A percentile compares a stretch with the other conserved stretches of the same genome.
phyloP scores from a whole-genome alignment of 2,888 invertebrate genomes.

The Agelastica alni region DNA sequence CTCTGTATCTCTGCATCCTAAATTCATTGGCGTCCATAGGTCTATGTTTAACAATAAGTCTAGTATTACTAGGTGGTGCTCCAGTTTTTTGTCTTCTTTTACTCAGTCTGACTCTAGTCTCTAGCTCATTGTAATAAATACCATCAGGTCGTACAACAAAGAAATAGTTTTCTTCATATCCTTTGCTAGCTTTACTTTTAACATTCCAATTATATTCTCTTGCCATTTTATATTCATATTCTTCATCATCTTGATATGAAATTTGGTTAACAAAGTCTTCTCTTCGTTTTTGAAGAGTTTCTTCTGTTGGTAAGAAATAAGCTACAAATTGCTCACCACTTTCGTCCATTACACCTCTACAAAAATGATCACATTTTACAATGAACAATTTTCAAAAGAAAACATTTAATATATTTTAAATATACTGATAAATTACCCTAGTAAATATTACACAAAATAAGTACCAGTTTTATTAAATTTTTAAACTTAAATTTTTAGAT shows the following conservation, averaged over 20 bases:
- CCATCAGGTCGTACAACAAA: slow-evolving; percentile 88
- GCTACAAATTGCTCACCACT: slow-evolving; percentile 99
- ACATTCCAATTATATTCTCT: slow-evolving; percentile 99
- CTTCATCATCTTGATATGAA: slow-evolving; percentile 85
- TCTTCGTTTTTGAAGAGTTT: slow-evolving; percentile 86
- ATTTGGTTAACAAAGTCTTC: slow-evolving; percentile 76
- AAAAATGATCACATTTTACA: no score
- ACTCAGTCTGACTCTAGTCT: slow-evolving; percentile 91
- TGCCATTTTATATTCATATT: slow-evolving; percentile 96
- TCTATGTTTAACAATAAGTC: slow-evolving; percentile 88
- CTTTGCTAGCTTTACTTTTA: slow-evolving; percentile 77
- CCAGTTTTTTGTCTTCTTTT: slow-evolving; percentile 83
- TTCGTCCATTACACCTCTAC: slow-evolving; percentile 97
- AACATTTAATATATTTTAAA: slow-evolving; percentile 1
- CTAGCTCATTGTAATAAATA: slow-evolving; percentile 93
- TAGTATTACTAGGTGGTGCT: slow-evolving; percentile 70
- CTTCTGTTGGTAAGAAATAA: slow-evolving; percentile 94
- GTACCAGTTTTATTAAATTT: no score
- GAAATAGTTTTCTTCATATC: slow-evolving; percentile 97
- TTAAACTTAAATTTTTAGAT: no score
- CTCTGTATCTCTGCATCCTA: slow-evolving; percentile 82
- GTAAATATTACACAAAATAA: no score
- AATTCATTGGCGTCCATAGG: slow-evolving; percentile 84
- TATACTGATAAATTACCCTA: slow-evolving; percentile 7
- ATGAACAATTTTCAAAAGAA: no score